Percentiles rank a stretch among this genome's conserved stretches.
These are phyloP conservation scores for Rhinophrynus dorsalis DNA, from an alignment of 2,797 vertebrate genomes.

Conservation along the genomic window DNA sequence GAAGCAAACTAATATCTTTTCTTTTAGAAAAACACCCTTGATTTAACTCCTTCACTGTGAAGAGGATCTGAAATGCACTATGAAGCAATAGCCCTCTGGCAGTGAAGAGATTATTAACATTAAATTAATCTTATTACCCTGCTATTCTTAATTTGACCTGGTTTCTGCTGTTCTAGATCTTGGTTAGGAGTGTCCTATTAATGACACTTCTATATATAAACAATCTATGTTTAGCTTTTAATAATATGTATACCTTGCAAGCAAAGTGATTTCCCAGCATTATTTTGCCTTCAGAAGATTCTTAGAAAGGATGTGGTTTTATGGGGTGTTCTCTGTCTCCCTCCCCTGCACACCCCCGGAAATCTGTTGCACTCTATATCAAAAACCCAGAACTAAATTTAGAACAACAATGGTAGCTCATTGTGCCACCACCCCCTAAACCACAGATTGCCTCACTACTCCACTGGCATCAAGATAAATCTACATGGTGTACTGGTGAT, in stretches of 20 bases:
- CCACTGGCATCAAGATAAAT: too few relatives aligned
- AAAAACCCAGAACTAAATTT: background rate
- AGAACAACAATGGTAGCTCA: background rate
- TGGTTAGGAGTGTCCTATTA: background rate
- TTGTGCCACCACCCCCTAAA: background rate
- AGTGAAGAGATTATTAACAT: too few relatives aligned
- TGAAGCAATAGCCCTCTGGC: too few relatives aligned
- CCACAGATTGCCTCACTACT: too few relatives aligned
- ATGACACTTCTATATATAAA: constrained; percentile 12
- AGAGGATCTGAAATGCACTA: too few relatives aligned
- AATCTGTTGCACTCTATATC: background rate
- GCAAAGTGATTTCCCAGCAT: background rate
- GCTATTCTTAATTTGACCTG: background rate
- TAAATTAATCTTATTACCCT: too few relatives aligned
- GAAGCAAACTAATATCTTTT: too few relatives aligned
- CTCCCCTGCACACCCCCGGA: background rate
- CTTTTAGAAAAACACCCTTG: too few relatives aligned
- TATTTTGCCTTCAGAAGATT: background rate
- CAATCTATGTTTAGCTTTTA: constrained; percentile 12
- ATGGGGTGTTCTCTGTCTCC: background rate
- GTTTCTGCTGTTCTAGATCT: background rate
- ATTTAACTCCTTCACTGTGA: too few relatives aligned
- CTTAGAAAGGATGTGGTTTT: constrained; percentile 29
- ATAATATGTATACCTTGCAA: background rate
- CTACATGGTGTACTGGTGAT: too few relatives aligned